These are phyloP conservation scores for Epicampocera succincta DNA, from an alignment of 2,888 invertebrate species.

Conservation along the genomic window DNA sequence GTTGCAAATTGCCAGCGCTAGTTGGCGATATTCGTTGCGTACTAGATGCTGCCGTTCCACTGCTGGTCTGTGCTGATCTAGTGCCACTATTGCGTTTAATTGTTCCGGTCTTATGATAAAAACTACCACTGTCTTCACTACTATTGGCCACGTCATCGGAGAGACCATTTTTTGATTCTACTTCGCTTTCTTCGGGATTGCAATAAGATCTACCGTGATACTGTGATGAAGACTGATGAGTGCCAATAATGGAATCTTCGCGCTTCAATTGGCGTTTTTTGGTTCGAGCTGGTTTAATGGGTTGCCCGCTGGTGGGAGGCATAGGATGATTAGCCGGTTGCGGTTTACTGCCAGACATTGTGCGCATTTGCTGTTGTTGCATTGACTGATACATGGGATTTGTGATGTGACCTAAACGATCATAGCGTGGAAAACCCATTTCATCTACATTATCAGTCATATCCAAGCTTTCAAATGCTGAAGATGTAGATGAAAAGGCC, in stretches of 20 bases:
- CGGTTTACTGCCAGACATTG: conserved; percentile 70
- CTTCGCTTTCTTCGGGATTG: conserved; percentile 79
- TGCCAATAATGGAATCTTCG: conserved; percentile 77
- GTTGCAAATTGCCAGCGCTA: conserved; percentile 82
- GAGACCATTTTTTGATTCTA: conserved; percentile 78
- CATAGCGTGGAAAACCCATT: conserved; percentile 86
- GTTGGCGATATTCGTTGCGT: conserved; percentile 55
- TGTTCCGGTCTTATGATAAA: conserved; percentile 74
- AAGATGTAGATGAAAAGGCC: conserved; percentile 74
- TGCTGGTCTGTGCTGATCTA: conserved; percentile 6
- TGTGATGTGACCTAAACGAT: conserved; percentile 83
- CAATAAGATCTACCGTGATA: conserved; percentile 76
- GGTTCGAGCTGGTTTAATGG: conserved; percentile 81
- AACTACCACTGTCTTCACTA: conserved; percentile 80
- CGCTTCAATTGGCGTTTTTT: conserved; percentile 80
- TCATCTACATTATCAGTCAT: conserved; percentile 86
- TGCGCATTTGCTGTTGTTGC: conserved; percentile 49
- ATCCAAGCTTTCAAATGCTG: conserved; percentile 84
- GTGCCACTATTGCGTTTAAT: conserved; percentile 73
- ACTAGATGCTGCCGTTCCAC: background rate
- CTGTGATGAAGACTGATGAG: conserved; percentile 57
- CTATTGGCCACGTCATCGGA: conserved; percentile 81
- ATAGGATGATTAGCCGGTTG: conserved; percentile 78
- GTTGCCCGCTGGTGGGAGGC: conserved; percentile 80
- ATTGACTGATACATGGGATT: conserved; percentile 79